Evolutionary conservation across 2,113 vertebrate genomes (phyloP).

Genomic region (Pogonocichla stellata): DNA sequence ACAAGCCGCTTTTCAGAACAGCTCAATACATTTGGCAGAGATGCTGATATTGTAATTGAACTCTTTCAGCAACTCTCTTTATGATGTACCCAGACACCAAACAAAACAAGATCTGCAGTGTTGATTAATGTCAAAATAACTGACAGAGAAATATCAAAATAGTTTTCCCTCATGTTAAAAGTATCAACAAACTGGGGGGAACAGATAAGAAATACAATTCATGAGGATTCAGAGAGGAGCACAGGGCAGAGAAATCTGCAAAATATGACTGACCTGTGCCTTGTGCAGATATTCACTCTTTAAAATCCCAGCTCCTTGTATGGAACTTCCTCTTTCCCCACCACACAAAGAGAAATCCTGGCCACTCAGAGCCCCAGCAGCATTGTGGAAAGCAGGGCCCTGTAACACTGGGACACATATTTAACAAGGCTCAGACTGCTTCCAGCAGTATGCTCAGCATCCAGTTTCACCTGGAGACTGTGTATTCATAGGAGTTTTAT

Average conservation of each 20-base stretch:
- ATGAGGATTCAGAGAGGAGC: not conserved
- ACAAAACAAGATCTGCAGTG: constrained; percentile 62
- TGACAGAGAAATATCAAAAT: constrained; percentile 63
- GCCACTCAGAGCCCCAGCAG: not conserved
- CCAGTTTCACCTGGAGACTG: not conserved
- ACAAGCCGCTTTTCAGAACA: constrained; percentile 73
- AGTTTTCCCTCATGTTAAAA: constrained; percentile 52
- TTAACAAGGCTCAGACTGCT: not conserved
- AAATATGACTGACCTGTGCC: not conserved
- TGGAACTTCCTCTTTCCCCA: not conserved
- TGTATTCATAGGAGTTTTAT: not conserved
- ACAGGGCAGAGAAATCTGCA: not conserved
- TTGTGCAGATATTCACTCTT: not conserved
- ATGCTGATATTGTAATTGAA: constrained; percentile 70
- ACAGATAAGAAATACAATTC: constrained; percentile 7
- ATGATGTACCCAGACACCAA: constrained; percentile 65
- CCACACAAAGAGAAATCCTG: not conserved
- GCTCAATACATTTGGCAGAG: constrained; percentile 71
- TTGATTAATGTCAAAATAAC: constrained; percentile 68
- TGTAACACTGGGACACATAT: not conserved
- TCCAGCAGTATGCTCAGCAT: not conserved
- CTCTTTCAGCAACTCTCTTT: constrained; percentile 71
- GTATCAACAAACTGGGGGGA: not conserved
- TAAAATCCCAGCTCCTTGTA: not conserved
- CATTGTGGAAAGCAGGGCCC: not conserved